Percentiles rank a stretch among this genome's conserved stretches.
Evolutionary conservation across 2,797 vertebrate genomes (phyloP).

Genomic region (Bufotes viridis): DNA sequence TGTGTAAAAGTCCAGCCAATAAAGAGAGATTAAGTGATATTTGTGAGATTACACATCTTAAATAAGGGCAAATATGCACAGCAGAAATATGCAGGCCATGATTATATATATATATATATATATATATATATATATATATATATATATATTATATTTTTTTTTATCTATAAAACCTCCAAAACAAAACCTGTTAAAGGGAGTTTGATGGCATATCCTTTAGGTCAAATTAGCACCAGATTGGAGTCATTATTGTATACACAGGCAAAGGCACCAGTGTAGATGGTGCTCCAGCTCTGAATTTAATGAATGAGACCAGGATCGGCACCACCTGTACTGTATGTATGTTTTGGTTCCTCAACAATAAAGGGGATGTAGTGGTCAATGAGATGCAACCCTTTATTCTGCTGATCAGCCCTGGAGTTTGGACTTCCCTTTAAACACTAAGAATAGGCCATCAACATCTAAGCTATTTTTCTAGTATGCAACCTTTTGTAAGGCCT

Average conservation of each 20-base stretch:
- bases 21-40: background rate
- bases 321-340: no score
- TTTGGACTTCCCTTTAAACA: background rate
- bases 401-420: background rate
- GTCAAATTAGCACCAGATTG: no score
- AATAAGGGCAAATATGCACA: background rate
- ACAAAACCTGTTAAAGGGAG: background rate
- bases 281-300: no score
- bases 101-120: background rate
- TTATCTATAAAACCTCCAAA: background rate
- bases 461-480: background rate
- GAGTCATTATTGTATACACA: no score
- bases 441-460: background rate
- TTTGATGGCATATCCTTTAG: background rate
- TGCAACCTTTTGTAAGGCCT: no score
- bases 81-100: background rate
- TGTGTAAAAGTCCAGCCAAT: conserved; percentile 36
- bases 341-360: no score
- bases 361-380: background rate
- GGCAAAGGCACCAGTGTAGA: no score
- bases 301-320: no score
- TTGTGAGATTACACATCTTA: conserved; percentile 59
- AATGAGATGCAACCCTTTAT: background rate
- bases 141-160: no score
- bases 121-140: no score